A percentile compares a stretch with the other conserved stretches of the same genome.
These are phyloP conservation scores for Salvelinus alpinus DNA, from an alignment of 2,113 vertebrate species.

Conservation along the genomic window DNA sequence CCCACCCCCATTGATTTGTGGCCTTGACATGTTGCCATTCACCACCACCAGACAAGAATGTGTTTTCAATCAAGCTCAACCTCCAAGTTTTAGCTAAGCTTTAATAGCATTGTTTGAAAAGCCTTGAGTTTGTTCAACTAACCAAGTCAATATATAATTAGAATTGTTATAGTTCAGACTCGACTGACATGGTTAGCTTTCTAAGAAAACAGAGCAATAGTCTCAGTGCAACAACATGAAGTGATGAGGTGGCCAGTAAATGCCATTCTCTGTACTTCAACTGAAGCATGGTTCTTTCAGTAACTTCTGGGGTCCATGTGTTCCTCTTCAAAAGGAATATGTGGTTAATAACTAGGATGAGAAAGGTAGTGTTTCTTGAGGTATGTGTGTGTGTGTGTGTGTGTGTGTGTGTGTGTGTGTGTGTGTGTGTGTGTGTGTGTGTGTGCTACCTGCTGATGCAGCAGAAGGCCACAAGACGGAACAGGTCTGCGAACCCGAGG, in stretches of 20 bases:
- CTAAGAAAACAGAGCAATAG: no score
- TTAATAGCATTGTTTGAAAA: no score
- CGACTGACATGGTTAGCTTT: no score
- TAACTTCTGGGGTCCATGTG: not conserved
- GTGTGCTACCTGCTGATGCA: conserved; percentile 93
- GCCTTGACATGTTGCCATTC: not conserved
- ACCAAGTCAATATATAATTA: no score
- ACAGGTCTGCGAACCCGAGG: conserved; percentile 94
- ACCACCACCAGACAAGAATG: not conserved
- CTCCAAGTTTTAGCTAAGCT: no score
- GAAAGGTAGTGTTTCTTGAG: not conserved
- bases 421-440: not conserved
- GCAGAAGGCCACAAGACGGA: conserved; percentile 94
- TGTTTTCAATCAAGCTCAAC: not conserved
- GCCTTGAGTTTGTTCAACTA: no score
- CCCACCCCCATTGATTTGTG: not conserved
- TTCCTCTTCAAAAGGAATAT: not conserved
- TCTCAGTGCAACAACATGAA: no score
- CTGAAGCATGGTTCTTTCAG: not conserved
- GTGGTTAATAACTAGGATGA: not conserved
- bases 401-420: not conserved
- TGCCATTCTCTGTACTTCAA: no score
- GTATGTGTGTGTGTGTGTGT: conserved; percentile 44
- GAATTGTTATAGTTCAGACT: no score
- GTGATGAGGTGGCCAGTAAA: no score